A percentile compares a stretch with the other conserved stretches of the same genome.
Evolutionary conservation across 2,113 vertebrate genomes (phyloP).

Genomic region (Melospiza georgiana): DNA sequence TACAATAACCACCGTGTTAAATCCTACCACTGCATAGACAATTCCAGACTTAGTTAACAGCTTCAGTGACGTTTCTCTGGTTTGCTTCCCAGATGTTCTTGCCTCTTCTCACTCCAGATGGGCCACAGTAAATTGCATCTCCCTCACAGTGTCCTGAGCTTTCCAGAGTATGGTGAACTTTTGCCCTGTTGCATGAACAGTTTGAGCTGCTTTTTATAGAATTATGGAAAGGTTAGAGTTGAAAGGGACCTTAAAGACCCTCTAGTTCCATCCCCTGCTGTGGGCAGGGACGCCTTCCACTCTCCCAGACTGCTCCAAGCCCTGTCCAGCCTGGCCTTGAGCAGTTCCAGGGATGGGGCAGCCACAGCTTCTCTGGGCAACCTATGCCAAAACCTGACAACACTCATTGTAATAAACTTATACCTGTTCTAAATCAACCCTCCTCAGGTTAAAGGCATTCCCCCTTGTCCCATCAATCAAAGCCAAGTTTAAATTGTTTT

Average conservation of each 20-base stretch:
- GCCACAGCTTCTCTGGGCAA: not conserved
- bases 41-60: slow-evolving; percentile 49
- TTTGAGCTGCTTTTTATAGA: not conserved
- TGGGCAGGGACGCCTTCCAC: not conserved
- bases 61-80: not conserved
- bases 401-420: not conserved
- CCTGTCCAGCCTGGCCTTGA: accelerated
- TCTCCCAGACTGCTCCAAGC: not conserved
- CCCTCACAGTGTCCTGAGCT: not conserved
- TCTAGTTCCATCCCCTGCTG: not conserved
- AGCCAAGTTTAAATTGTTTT: not conserved
- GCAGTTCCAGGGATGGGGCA: not conserved
- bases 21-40: slow-evolving; percentile 30
- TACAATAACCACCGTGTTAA: slow-evolving; percentile 60
- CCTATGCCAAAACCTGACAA: not conserved
- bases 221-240: not conserved
- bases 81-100: not conserved
- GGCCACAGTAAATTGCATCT: not conserved
- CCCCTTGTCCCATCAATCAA: not conserved
- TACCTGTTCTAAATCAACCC: not conserved
- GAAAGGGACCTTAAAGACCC: not conserved
- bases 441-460: not conserved
- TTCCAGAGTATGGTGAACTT: not conserved
- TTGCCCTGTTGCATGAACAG: not conserved
- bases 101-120: not conserved